Evolutionary conservation across 2,888 invertebrate species (phyloP).

Genomic region (Entomobrya multifasciata): DNA sequence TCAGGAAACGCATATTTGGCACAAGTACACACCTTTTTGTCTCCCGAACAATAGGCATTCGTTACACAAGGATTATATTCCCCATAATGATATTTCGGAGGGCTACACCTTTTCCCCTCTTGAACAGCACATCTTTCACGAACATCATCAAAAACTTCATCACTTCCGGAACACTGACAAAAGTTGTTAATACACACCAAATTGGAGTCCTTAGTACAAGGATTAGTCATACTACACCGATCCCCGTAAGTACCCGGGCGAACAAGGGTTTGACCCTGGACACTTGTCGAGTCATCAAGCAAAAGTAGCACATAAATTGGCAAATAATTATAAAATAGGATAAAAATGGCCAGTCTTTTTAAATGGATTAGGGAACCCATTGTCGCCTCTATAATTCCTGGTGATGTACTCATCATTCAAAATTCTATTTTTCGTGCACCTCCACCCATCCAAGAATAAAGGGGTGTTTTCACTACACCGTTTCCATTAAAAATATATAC

Average conservation of each 20-base stretch:
- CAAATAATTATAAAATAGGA: constrained; percentile 16
- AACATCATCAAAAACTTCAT: constrained; percentile 71
- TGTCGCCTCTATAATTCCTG: background rate
- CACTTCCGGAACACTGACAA: constrained; percentile 70
- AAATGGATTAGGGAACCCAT: constrained; percentile 21
- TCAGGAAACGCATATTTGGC: constrained; percentile 71
- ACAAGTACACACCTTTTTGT: constrained; percentile 70
- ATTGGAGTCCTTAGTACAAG: constrained; percentile 70
- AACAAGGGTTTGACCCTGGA: constrained; percentile 57
- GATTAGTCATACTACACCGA: constrained; percentile 62
- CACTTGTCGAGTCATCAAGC: background rate
- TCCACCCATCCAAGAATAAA: background rate
- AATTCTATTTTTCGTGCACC: background rate
- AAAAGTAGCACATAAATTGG: constrained; percentile 28
- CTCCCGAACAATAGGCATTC: constrained; percentile 66
- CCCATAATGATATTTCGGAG: constrained; percentile 70
- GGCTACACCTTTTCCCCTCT: constrained; percentile 72
- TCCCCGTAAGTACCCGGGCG: constrained; percentile 71
- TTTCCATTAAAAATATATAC: constrained; percentile 35
- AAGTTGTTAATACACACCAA: constrained; percentile 71
- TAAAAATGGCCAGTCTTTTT: constrained; percentile 6
- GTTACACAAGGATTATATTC: constrained; percentile 75
- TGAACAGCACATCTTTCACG: constrained; percentile 74
- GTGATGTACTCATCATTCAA: background rate
- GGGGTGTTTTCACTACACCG: background rate